Conservation (phyloP, 2,888 invertebrate genomes). For the Plebejus anna region DNA sequence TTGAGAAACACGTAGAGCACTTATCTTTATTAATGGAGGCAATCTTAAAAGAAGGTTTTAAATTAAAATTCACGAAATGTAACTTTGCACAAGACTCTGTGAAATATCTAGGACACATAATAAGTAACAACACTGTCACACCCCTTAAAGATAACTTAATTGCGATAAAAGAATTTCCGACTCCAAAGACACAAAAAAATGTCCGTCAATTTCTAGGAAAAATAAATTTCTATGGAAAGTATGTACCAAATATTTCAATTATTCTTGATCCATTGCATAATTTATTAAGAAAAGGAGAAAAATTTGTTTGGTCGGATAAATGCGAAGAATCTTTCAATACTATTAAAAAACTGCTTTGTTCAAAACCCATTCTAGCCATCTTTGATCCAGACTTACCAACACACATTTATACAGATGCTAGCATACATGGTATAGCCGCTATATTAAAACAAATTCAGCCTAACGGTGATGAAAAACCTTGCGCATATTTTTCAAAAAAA, state of each 20-base stretch:
- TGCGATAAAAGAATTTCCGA: slow-evolving; percentile 38
- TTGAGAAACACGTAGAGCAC: no score
- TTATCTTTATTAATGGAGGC: no score
- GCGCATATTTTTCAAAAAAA: slow-evolving; percentile 29
- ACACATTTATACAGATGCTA: slow-evolving; percentile 36
- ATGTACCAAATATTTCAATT: slow-evolving; percentile 35
- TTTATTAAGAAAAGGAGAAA: slow-evolving; percentile 36
- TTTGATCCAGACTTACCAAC: slow-evolving; percentile 33
- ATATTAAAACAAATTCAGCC: slow-evolving; percentile 25
- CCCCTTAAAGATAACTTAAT: slow-evolving; percentile 40
- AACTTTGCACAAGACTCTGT: no score
- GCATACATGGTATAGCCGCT: slow-evolving; percentile 18
- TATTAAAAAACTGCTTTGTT: slow-evolving; percentile 33
- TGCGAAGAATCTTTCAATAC: slow-evolving; percentile 34
- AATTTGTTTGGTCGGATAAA: slow-evolving; percentile 35
- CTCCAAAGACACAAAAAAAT: slow-evolving; percentile 34
- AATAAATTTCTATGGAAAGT: slow-evolving; percentile 34
- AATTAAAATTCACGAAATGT: no score
- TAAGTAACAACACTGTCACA: slow-evolving; percentile 38
- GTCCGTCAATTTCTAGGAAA: slow-evolving; percentile 35
- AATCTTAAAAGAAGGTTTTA: no score
- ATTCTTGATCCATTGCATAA: slow-evolving; percentile 39
- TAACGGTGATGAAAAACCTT: slow-evolving; percentile 27
- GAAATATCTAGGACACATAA: slow-evolving; percentile 34
- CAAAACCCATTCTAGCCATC: slow-evolving; percentile 35